Conservation (phyloP, 2,113 vertebrate genomes). For the Gadus macrocephalus region DNA sequence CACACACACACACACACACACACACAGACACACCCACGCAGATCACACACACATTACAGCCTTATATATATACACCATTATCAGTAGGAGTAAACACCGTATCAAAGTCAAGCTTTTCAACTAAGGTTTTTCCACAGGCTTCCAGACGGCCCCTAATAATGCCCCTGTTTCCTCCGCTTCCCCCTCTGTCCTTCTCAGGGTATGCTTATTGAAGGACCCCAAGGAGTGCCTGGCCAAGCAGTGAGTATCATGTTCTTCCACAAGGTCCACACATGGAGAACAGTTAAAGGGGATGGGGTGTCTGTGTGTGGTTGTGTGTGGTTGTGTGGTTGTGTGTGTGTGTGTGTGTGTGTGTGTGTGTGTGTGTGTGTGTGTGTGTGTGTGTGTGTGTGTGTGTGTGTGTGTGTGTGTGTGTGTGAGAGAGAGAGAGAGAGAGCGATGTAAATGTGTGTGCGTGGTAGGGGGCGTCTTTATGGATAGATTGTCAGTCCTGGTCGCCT, state of each 20-base stretch:
- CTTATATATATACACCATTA: too few relatives aligned
- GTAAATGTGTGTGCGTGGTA: slow-evolving; percentile 14
- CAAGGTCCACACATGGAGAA: slow-evolving; percentile 57
- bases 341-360: too few relatives aligned
- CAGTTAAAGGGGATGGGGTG: slow-evolving; percentile 44
- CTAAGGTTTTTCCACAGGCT: slow-evolving; percentile 2
- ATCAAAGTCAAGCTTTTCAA: neutral
- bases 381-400: too few relatives aligned
- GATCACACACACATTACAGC: too few relatives aligned
- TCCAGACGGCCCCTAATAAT: slow-evolving; percentile 49
- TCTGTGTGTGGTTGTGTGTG: too few relatives aligned
- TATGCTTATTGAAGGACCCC: slow-evolving; percentile 95
- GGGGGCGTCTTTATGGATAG: slow-evolving; percentile 58
- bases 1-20: too few relatives aligned
- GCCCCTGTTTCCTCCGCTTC: slow-evolving; percentile 61
- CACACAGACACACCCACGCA: too few relatives aligned
- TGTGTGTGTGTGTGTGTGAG: too few relatives aligned
- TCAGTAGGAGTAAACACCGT: too few relatives aligned
- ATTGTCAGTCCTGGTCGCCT: slow-evolving; percentile 47
- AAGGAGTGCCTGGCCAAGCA: slow-evolving; percentile 84
- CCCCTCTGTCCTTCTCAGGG: slow-evolving; percentile 75
- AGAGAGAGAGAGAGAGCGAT: too few relatives aligned
- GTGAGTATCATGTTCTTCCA: slow-evolving; percentile 78
- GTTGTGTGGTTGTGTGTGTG: too few relatives aligned
- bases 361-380: too few relatives aligned